These are phyloP conservation scores for Neodon shergylaensis DNA, from an alignment of 2,113 vertebrate species.

Conservation along the genomic window DNA sequence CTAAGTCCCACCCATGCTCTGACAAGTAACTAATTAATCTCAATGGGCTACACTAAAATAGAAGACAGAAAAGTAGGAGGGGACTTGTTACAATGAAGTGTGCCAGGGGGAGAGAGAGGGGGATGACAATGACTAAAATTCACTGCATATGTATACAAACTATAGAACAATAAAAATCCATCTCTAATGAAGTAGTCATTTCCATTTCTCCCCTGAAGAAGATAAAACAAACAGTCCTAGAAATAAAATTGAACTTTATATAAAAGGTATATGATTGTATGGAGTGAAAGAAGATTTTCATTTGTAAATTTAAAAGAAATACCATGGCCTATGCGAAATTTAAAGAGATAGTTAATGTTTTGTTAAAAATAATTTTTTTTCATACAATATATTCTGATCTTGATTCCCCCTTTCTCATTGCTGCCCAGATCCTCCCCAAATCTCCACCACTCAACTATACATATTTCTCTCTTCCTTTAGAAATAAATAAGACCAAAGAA, in stretches of 20 bases:
- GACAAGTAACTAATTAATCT: not conserved
- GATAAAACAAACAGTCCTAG: not conserved
- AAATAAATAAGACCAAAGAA: not conserved
- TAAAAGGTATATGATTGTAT: not conserved
- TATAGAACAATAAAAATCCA: not conserved
- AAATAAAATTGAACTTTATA: not conserved
- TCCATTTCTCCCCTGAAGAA: not conserved
- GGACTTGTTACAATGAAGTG: not conserved
- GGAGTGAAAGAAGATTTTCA: not conserved
- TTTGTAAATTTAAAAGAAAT: slow-evolving; percentile 13
- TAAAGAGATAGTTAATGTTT: not conserved
- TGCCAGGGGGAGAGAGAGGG: no score
- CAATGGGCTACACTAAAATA: not conserved
- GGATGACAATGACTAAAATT: not conserved
- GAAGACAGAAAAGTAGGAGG: not conserved
- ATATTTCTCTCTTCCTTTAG: not conserved
- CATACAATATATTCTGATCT: not conserved
- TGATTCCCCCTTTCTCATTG: not conserved
- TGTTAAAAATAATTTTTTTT: not conserved
- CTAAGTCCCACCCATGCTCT: not conserved
- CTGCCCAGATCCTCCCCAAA: not conserved
- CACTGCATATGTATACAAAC: not conserved
- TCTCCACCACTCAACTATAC: not conserved
- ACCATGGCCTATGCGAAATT: not conserved
- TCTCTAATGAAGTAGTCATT: not conserved